A percentile compares a stretch with the other conserved stretches of the same genome.
These are phyloP conservation scores for Cydia amplana DNA, from an alignment of 1,140 invertebrate genomes.

Conservation along the genomic window DNA sequence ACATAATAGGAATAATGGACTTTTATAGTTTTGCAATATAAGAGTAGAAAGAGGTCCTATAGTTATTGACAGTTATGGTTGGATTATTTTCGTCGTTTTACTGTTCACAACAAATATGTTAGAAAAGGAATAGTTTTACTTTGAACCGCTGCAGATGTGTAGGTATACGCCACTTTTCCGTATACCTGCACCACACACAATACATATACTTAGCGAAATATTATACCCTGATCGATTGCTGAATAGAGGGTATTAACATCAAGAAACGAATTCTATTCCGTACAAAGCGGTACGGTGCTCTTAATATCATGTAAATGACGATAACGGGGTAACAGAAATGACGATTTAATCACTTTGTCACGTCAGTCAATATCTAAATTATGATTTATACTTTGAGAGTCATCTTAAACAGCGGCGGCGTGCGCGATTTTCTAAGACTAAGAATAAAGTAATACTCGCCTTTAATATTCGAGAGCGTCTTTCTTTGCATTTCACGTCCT, in stretches of 20 bases:
- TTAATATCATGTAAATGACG: conserved; percentile 26
- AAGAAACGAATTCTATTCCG: conserved; percentile 18
- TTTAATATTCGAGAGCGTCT: conserved; percentile 71
- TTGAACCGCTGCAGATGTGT: background rate
- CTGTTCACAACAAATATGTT: no score
- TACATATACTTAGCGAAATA: conserved; percentile 33
- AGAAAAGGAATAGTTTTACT: background rate
- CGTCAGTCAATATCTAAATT: conserved; percentile 45
- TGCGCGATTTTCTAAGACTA: conserved; percentile 40
- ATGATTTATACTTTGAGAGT: conserved; percentile 45
- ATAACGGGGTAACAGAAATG: conserved; percentile 38
- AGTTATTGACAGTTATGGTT: no score
- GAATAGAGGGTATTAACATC: conserved; percentile 26
- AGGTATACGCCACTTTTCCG: background rate
- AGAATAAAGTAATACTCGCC: conserved; percentile 57
- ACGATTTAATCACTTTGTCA: conserved; percentile 44
- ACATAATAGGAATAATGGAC: no score
- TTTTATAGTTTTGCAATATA: no score
- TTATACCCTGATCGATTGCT: conserved; percentile 10
- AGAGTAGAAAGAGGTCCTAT: no score
- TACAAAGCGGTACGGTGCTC: conserved; percentile 36
- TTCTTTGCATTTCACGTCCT: conserved; percentile 76
- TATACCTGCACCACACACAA: background rate
- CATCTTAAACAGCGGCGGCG: conserved; percentile 51
- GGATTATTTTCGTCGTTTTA: no score